These are phyloP conservation scores for Mactra quadrangularis DNA, from an alignment of 1,140 invertebrate genomes.

Conservation along the genomic window DNA sequence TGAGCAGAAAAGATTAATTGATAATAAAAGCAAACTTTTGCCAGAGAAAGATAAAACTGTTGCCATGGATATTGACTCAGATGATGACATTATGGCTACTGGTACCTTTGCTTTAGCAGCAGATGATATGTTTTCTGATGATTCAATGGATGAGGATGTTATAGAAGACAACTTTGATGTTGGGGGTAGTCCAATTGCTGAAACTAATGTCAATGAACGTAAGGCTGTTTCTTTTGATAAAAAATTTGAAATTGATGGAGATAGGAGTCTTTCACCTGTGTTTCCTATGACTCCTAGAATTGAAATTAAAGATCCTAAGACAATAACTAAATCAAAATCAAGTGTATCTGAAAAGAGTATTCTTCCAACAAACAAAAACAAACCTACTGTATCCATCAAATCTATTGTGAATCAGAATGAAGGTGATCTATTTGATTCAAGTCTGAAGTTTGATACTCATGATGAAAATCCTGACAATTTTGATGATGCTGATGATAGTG, in stretches of 20 bases:
- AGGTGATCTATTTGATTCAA: not conserved
- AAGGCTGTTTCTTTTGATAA: too few relatives aligned
- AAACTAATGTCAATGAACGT: too few relatives aligned
- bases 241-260: too few relatives aligned
- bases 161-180: too few relatives aligned
- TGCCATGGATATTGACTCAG: not conserved
- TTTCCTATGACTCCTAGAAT: too few relatives aligned
- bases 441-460: not conserved
- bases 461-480: not conserved
- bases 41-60: too few relatives aligned
- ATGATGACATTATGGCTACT: conserved; percentile 9
- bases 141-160: not conserved
- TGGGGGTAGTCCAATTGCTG: not conserved
- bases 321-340: not conserved
- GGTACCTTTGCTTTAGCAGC: conserved; percentile 17
- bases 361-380: too few relatives aligned
- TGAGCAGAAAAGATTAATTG: too few relatives aligned
- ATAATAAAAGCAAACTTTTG: too few relatives aligned
- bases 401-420: not conserved
- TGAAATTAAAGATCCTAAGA: too few relatives aligned
- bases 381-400: not conserved
- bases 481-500: conserved; percentile 45
- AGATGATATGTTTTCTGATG: conserved; percentile 16
- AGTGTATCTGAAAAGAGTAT: not conserved
- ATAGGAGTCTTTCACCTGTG: too few relatives aligned